Evolutionary conservation across 1,140 invertebrate species (phyloP), one percentile per base, ranked within the genome.

Genomic region (Papilio helenus): DNA sequence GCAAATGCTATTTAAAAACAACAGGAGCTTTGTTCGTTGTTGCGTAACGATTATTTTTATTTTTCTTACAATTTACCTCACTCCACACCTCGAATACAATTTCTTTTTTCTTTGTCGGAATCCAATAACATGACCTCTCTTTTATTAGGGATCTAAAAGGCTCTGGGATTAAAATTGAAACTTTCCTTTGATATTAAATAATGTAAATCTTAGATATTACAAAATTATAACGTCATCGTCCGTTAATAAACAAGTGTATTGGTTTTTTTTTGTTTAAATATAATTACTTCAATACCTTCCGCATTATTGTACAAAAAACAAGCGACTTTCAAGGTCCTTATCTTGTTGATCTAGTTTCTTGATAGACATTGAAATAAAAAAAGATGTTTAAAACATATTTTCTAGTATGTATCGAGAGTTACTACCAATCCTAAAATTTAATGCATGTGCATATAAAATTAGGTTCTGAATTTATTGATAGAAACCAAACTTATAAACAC

Each of bases 251-350:
- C 26, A 34, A 29, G 61, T 16, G 14, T 29, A 34, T 65, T 65
- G 61, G 5, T 16, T 29, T 29, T n/a, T 26, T 68, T 68, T 29
- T 61, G 9, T 61, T 23, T 29, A 68, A 16, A 65, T 65, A 16
- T 68, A 68, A 68, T 68, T 68, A 68, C 61, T 29, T 68, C 61
- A 29, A 29, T 68, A 68, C 10, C 26, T 68, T 68, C 61, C 61
- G 61, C 61, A 68, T 68, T 68, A 29, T 29, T 68, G 23, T 68
- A 68, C 61, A 16, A 68, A 68, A 68, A 68, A 68, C 61, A 68
- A 29, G 61, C 61, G 26, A 68, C 61, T 68, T 68, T 68, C 61
- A 68, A 68, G 61, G 61, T 68, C 26, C 16, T 34, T 4, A 29
- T 68, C 61, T 68, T 29, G 61, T 68, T 68, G 12, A 68, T 68